These are phyloP conservation scores for Siniperca obscura DNA, from an alignment of 2,797 vertebrate species.

Conservation along the genomic window DNA sequence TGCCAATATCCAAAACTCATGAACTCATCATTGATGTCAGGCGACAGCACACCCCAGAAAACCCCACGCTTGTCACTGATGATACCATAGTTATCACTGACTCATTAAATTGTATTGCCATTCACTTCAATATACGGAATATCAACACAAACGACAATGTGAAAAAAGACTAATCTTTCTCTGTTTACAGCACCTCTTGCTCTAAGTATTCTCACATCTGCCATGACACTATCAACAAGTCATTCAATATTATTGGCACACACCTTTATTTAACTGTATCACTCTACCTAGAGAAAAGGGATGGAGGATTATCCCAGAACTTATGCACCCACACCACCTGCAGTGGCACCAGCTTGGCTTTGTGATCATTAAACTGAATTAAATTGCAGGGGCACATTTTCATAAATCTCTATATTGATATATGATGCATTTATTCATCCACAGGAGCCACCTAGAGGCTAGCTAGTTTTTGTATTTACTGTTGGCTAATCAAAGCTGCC, in stretches of 20 bases:
- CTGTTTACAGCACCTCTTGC: no score
- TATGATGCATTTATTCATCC: constrained; percentile 1
- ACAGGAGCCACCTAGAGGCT: constrained; percentile 9
- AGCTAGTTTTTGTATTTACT: constrained; percentile 14
- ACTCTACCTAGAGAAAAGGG: neutral
- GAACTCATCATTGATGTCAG: neutral
- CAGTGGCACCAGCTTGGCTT: no score
- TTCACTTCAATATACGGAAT: neutral
- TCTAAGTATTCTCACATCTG: neutral
- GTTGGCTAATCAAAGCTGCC: constrained; percentile 37
- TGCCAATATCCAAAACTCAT: neutral
- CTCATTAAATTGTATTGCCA: neutral
- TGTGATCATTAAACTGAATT: neutral
- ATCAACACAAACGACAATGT: neutral
- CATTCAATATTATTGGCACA: neutral
- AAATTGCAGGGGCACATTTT: neutral
- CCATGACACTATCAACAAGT: neutral
- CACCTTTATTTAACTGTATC: neutral
- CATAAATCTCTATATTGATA: neutral
- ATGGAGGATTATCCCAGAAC: neutral
- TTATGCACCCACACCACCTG: neutral
- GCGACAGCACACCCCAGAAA: neutral
- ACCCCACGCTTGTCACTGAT: neutral
- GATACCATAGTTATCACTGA: constrained; percentile 3
- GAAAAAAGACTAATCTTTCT: neutral